Base-by-base conservation (phyloP, 23 tunicate species). In the Halocynthia roretzi region DNA sequence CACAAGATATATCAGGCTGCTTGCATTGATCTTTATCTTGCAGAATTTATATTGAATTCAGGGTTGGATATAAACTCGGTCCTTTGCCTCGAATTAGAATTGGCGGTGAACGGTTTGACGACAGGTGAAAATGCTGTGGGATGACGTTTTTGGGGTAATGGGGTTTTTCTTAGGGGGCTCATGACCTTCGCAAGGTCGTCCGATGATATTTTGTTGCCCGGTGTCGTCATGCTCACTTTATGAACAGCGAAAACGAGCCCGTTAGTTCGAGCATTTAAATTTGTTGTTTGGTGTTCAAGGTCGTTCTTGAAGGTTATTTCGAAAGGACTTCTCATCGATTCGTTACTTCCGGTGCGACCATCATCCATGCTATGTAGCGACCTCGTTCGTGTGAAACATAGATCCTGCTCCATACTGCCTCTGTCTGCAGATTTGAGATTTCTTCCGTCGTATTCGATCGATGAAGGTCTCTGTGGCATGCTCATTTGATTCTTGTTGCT, bases 181-280 rank as follows among this genome's bases (percentile, higher is more conserved):
- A 31, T 31, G 44, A 31, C 70, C 70, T 48, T 48, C 70, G 31
- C 9, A 48, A 20, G 70, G 22, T 9, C 70, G 19, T 65, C 19
- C 5, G 50, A 53, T 49, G 52, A 15, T 8, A 54, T 74, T 15
- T 23, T 14, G 64, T 74, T 74, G 19, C 48, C 22, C 10, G 70
- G 19, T 9, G 70, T 10, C 49, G 14, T 48, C 20, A 22, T 31
- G 56, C 56, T 56, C n/a, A 74, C 78, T 74, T 74, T 74, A 54
- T 74, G 78, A 10, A 74, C 66, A 8, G 78, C 63, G 31, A 8
- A 74, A 8, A 74, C 40, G 19, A 74, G 78, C 8, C 78, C 78
- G 62, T 74, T 74, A 40, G 50, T 14, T 54, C 44, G 44, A 31
- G 44, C 44, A 4, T 31, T 31, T 31, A 31, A 31, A 31, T 31